A percentile compares a stretch with the other conserved stretches of the same genome.
phyloP scores from a whole-genome alignment of 2,113 vertebrate genomes.

The Delphinapterus leucas region DNA sequence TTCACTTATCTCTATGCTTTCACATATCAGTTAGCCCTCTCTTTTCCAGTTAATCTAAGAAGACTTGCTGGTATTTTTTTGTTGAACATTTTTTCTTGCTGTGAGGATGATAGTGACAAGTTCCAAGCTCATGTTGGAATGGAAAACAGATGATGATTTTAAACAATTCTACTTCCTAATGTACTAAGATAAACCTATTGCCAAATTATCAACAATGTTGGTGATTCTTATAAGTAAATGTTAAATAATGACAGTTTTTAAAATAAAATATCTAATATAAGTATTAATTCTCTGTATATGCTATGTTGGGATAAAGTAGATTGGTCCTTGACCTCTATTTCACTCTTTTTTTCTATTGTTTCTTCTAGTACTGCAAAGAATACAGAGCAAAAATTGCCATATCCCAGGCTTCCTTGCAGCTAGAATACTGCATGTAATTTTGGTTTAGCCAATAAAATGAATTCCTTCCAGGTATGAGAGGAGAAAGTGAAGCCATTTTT shows the following conservation, averaged over 20 bases:
- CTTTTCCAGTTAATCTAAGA: background rate
- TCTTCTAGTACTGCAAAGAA: background rate
- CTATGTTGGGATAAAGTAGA: background rate
- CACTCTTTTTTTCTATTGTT: background rate
- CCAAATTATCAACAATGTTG: background rate
- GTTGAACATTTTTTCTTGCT: background rate
- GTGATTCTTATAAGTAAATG: background rate
- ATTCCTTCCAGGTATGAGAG: background rate
- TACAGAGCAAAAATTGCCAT: background rate
- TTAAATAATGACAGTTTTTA: background rate
- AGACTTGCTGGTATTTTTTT: background rate
- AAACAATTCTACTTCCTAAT: background rate
- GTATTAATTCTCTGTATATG: background rate
- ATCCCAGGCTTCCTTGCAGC: background rate
- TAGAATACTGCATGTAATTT: background rate
- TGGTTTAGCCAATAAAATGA: background rate
- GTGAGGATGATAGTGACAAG: background rate
- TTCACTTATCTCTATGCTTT: background rate
- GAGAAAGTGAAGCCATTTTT: background rate
- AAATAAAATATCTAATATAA: background rate
- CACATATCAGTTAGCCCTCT: background rate
- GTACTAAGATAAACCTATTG: background rate
- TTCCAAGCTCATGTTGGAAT: background rate
- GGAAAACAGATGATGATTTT: background rate
- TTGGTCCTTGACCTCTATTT: background rate